Evolutionary conservation across 2,113 vertebrate species (phyloP).

Genomic region (Pogonocichla stellata): DNA sequence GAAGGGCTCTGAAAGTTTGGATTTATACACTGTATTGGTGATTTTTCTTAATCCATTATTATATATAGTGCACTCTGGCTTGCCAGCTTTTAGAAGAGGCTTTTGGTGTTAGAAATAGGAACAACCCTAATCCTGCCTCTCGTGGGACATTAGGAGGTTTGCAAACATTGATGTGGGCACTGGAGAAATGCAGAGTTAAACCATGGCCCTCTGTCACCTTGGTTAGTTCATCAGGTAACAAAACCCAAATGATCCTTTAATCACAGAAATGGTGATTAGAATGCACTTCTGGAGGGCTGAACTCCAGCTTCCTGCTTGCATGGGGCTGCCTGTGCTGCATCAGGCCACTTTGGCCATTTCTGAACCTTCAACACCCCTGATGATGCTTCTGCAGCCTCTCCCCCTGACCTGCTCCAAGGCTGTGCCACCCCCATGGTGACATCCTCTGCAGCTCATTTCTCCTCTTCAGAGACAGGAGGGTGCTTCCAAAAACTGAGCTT

Average conservation of each 20-base stretch:
- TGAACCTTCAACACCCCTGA: neutral
- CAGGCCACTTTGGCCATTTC: neutral
- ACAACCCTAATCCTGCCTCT: neutral
- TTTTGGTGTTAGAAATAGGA: neutral
- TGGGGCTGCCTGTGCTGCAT: neutral
- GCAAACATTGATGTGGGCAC: neutral
- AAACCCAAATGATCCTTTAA: neutral
- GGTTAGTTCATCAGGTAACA: neutral
- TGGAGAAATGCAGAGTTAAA: neutral
- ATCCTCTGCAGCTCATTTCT: neutral
- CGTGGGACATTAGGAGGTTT: neutral
- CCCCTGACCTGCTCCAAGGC: neutral
- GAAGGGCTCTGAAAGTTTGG: neutral
- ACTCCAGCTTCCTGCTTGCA: neutral
- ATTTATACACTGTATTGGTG: neutral
- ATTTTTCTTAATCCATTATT: neutral
- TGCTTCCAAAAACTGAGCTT: neutral
- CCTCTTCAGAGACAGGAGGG: fast-evolving
- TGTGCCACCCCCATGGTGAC: fast-evolving
- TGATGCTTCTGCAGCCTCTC: neutral
- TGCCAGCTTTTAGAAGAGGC: neutral
- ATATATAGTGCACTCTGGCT: neutral
- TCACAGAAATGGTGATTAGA: neutral
- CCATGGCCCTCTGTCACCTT: too few species aligned
- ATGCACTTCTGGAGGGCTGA: neutral